These are phyloP conservation scores for Eulimnadia texana DNA, from an alignment of 1,140 invertebrate genomes.

Conservation along the genomic window DNA sequence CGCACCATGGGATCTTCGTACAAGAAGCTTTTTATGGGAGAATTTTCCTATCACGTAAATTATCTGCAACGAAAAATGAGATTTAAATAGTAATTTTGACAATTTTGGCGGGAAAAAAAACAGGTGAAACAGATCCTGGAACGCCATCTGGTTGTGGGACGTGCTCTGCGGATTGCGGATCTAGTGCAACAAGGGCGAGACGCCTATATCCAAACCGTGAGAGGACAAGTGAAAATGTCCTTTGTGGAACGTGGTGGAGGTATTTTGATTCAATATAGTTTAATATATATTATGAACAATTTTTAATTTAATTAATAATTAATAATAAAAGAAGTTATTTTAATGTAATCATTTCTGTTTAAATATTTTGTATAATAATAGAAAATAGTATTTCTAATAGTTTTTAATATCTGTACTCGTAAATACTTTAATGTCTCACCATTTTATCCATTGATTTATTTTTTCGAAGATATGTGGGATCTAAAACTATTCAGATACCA, in stretches of 20 bases:
- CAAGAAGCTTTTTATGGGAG: slow-evolving; percentile 67
- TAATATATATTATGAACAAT: no score
- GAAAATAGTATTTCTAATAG: no score
- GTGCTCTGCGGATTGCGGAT: slow-evolving; percentile 58
- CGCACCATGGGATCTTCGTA: slow-evolving; percentile 53
- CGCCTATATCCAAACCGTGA: slow-evolving; percentile 40
- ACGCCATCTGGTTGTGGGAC: slow-evolving; percentile 56
- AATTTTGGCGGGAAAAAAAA: not conserved
- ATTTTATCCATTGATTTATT: no score
- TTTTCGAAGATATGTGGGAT: not conserved
- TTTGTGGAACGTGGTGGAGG: slow-evolving; percentile 58
- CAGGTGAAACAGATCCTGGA: slow-evolving; percentile 49
- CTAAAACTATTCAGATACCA: not conserved
- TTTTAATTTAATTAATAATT: no score
- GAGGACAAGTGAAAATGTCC: slow-evolving; percentile 50
- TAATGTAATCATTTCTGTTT: no score
- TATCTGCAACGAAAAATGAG: not conserved
- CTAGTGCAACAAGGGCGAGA: slow-evolving; percentile 38
- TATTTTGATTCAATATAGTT: slow-evolving; percentile 35
- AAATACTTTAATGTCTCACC: no score
- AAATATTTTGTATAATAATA: no score
- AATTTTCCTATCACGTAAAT: slow-evolving; percentile 65
- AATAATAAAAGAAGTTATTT: no score
- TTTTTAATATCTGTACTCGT: no score
- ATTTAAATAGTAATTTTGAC: not conserved